Conservation (phyloP, 2,888 invertebrate species). For the Pycnomerus fuliginosus region DNA sequence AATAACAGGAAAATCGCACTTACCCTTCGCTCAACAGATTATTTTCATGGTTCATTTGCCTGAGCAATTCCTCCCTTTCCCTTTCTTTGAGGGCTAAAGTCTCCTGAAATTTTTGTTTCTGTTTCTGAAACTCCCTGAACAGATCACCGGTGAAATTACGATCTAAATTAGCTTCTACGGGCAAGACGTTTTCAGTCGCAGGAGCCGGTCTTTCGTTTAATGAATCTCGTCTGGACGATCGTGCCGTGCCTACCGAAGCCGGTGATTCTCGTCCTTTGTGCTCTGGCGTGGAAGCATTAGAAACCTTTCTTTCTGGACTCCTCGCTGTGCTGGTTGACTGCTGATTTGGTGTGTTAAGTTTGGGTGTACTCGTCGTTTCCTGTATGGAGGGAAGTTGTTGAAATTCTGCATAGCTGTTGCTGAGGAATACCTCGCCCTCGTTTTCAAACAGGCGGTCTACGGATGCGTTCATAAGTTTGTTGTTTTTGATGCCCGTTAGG, state of each 20-base stretch:
- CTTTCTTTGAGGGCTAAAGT: constrained; percentile 57
- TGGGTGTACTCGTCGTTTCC: constrained; percentile 54
- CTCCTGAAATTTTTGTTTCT: constrained; percentile 67
- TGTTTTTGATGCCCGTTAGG: constrained; percentile 74
- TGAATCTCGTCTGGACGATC: constrained; percentile 67
- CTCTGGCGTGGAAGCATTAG: constrained; percentile 68
- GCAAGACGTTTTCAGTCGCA: constrained; percentile 16
- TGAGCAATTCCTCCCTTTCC: constrained; percentile 58
- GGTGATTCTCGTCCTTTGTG: constrained; percentile 68
- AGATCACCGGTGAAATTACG: constrained; percentile 66
- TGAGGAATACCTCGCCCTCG: constrained; percentile 70
- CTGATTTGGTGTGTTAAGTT: constrained; percentile 29
- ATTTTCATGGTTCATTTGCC: constrained; percentile 53
- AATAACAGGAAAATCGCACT: no score
- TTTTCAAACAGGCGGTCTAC: constrained; percentile 87
- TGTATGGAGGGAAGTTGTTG: constrained; percentile 63
- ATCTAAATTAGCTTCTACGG: constrained; percentile 41
- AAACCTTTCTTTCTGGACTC: constrained; percentile 57
- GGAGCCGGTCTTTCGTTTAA: constrained; percentile 57
- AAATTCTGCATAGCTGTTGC: constrained; percentile 68
- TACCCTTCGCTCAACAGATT: constrained; percentile 56
- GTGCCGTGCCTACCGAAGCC: constrained; percentile 64
- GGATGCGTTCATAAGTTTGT: constrained; percentile 84
- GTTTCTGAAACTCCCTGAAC: constrained; percentile 77
- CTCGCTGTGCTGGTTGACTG: constrained; percentile 53